These are phyloP conservation scores for Leptodactylus fuscus DNA, from an alignment of 2,113 vertebrate genomes.

Conservation along the genomic window DNA sequence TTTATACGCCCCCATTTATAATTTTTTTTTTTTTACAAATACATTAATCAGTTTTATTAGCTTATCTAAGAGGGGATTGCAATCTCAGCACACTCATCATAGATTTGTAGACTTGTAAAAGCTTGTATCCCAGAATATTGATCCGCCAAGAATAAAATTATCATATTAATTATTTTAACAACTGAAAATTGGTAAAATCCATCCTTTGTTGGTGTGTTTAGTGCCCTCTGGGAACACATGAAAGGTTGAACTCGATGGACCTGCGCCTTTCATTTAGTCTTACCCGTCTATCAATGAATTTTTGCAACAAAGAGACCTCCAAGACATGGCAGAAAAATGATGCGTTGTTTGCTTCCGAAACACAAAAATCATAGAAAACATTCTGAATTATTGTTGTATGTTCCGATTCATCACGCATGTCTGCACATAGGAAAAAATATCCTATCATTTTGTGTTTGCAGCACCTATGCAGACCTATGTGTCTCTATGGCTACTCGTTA, in stretches of 20 bases:
- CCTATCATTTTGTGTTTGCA: too few relatives aligned
- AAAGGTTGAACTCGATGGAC: slow-evolving; percentile 19
- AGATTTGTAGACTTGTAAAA: not conserved
- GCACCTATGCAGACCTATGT: too few relatives aligned
- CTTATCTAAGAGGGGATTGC: not conserved
- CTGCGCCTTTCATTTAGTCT: not conserved
- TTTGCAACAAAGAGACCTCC: not conserved
- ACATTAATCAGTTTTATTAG: not conserved
- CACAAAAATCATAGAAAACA: not conserved
- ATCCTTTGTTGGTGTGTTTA: not conserved
- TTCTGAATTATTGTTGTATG: too few relatives aligned
- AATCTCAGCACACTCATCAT: not conserved
- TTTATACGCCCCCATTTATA: too few relatives aligned
- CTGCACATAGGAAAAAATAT: too few relatives aligned
- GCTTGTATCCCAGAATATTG: not conserved
- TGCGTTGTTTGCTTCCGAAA: not conserved
- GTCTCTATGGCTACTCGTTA: too few relatives aligned
- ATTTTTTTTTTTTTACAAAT: too few relatives aligned
- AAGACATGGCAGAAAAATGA: not conserved
- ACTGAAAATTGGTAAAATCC: not conserved
- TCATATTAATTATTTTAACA: slow-evolving; percentile 24
- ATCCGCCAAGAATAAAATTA: not conserved
- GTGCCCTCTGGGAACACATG: not conserved
- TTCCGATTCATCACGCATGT: too few relatives aligned
- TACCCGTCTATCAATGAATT: not conserved